Percentiles rank a stretch among this genome's conserved stretches.
phyloP scores from a whole-genome alignment of 2,888 invertebrate species.

The Mellilla xanthometata region DNA sequence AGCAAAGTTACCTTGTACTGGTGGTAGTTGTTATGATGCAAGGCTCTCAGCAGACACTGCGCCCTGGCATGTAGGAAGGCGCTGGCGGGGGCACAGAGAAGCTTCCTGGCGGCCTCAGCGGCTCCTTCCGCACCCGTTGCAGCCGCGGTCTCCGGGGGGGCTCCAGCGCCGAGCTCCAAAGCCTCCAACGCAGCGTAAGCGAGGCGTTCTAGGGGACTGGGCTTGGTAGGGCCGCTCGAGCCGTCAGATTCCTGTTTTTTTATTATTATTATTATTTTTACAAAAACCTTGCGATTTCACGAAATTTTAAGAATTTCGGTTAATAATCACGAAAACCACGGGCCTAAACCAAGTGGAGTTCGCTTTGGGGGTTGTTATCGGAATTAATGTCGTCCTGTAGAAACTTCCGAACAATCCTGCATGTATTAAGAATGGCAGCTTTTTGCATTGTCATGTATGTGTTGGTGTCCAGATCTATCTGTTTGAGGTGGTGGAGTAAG shows the following conservation, averaged over 20 bases:
- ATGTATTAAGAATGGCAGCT: too few relatives aligned
- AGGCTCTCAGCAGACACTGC: constrained; percentile 91
- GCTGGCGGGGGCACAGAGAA: constrained; percentile 73
- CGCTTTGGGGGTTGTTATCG: too few relatives aligned
- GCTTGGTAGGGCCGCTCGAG: constrained; percentile 57
- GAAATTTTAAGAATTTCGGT: too few relatives aligned
- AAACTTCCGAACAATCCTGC: too few relatives aligned
- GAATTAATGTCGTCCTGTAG: too few relatives aligned
- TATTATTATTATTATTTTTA: too few relatives aligned
- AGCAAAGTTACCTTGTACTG: constrained; percentile 93
- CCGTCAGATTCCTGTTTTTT: constrained; percentile 63
- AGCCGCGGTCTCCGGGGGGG: constrained; percentile 40
- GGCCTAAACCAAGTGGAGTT: too few relatives aligned
- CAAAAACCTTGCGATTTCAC: too few relatives aligned
- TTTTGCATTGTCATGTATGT: too few relatives aligned
- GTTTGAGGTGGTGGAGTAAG: too few relatives aligned
- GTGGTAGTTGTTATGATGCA: constrained; percentile 91
- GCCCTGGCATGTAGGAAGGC: constrained; percentile 78
- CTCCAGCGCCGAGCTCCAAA: constrained; percentile 64
- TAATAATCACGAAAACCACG: too few relatives aligned
- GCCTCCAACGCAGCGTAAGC: constrained; percentile 74
- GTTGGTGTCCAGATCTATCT: too few relatives aligned
- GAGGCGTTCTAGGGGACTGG: constrained; percentile 68
- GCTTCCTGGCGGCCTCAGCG: constrained; percentile 57
- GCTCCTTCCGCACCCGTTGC: constrained; percentile 56